A percentile compares a stretch with the other conserved stretches of the same genome.
Evolutionary conservation across 2,113 vertebrate species (phyloP).

Genomic region (Tretioscincus oriximinensis): DNA sequence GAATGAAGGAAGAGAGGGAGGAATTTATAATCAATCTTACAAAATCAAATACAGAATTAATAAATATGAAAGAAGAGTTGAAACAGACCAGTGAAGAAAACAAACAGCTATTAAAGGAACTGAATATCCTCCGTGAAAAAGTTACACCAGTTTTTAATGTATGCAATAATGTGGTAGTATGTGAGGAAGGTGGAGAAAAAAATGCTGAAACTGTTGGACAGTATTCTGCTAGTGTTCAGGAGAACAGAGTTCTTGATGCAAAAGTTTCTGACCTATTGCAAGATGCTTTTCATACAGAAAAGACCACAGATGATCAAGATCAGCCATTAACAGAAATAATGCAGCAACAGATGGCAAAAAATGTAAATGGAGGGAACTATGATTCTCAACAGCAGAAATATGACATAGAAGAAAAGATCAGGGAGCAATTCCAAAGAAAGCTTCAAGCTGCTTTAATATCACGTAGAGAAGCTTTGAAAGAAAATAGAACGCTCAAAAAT

Average conservation of each 20-base stretch:
- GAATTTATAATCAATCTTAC: slow-evolving; percentile 49
- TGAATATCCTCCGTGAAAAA: slow-evolving; percentile 12
- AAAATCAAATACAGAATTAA: slow-evolving; percentile 63
- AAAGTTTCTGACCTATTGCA: background rate
- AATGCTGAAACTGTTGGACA: slow-evolving; percentile 16
- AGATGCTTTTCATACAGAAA: slow-evolving; percentile 46
- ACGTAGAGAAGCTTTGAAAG: slow-evolving; percentile 80
- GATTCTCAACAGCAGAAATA: slow-evolving; percentile 66
- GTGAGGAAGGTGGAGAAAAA: slow-evolving; percentile 26
- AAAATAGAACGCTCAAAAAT: slow-evolving; percentile 76
- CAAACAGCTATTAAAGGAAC: slow-evolving; percentile 54
- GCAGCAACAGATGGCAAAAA: slow-evolving; percentile 56
- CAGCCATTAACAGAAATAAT: slow-evolving; percentile 58
- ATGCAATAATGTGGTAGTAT: background rate
- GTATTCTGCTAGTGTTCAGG: slow-evolving; percentile 38
- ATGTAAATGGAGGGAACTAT: slow-evolving; percentile 35
- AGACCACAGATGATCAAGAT: slow-evolving; percentile 65
- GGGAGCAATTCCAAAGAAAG: slow-evolving; percentile 77
- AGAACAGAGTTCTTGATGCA: slow-evolving; percentile 50
- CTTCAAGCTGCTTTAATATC: slow-evolving; percentile 85
- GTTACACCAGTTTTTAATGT: slow-evolving; percentile 23
- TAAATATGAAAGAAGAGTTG: slow-evolving; percentile 52
- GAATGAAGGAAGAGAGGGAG: slow-evolving; percentile 69
- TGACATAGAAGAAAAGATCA: slow-evolving; percentile 58
- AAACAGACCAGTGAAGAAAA: slow-evolving; percentile 58